phyloP scores from a whole-genome alignment of 2,888 invertebrate species.

The Oligia strigilis region DNA sequence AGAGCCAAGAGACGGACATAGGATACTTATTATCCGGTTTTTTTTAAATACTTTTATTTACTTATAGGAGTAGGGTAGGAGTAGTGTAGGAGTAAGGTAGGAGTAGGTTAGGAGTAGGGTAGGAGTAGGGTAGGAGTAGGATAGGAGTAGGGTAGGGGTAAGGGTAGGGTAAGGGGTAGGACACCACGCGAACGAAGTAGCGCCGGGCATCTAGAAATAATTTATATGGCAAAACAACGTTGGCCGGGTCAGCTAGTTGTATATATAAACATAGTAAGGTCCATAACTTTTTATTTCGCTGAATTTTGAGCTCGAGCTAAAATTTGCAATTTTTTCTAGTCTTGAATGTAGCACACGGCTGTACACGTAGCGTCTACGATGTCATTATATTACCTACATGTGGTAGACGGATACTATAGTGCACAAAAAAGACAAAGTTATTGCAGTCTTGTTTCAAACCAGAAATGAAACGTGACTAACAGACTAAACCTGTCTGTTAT shows the following conservation, averaged over 20 bases:
- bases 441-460: slow-evolving; percentile 31
- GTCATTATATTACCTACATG: neutral
- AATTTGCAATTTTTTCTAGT: neutral
- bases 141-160: too few relatives aligned
- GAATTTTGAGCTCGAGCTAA: neutral
- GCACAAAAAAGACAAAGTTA: slow-evolving; percentile 25
- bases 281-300: neutral
- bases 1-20: too few relatives aligned
- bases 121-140: too few relatives aligned
- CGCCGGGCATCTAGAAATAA: too few relatives aligned
- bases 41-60: too few relatives aligned
- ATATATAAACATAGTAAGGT: neutral
- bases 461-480: slow-evolving; percentile 50
- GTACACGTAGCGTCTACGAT: slow-evolving; percentile 4
- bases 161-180: too few relatives aligned
- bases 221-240: too few relatives aligned
- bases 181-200: too few relatives aligned
- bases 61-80: too few relatives aligned
- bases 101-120: too few relatives aligned
- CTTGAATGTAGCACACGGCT: neutral
- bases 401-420: slow-evolving; percentile 10
- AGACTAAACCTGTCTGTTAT: slow-evolving; percentile 17
- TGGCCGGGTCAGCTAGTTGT: neutral
- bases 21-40: too few relatives aligned
- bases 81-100: too few relatives aligned